These are phyloP conservation scores for Helleia helle DNA, from an alignment of 2,888 invertebrate genomes.

Conservation along the genomic window DNA sequence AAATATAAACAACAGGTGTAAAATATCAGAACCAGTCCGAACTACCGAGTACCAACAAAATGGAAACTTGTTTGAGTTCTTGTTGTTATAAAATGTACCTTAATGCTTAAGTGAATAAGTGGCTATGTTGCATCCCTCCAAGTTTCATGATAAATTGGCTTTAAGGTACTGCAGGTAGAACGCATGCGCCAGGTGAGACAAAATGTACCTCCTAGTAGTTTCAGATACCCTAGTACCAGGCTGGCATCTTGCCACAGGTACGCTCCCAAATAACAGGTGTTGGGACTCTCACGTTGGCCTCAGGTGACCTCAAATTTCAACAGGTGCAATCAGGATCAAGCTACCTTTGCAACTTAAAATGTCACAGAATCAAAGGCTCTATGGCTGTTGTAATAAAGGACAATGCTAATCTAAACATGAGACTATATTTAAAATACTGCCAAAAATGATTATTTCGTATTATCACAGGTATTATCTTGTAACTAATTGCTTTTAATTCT, in stretches of 20 bases:
- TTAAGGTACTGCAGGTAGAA: slow-evolving; percentile 56
- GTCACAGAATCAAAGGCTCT: no score
- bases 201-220: slow-evolving; percentile 33
- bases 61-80: background rate
- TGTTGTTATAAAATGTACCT: background rate
- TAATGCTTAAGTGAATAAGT: slow-evolving; percentile 18
- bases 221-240: slow-evolving; percentile 58
- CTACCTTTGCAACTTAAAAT: no score
- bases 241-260: slow-evolving; percentile 75
- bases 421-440: no score
- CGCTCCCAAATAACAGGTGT: slow-evolving; percentile 56
- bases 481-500: no score
- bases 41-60: background rate
- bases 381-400: no score
- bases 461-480: no score
- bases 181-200: slow-evolving; percentile 64
- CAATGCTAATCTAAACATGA: no score
- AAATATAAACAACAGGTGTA: slow-evolving; percentile 19
- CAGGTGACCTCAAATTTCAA: slow-evolving; percentile 40
- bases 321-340: slow-evolving; percentile 16
- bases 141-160: slow-evolving; percentile 34
- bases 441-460: no score
- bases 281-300: slow-evolving; percentile 38
- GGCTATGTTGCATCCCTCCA: slow-evolving; percentile 21
- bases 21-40: slow-evolving; percentile 19